Percentiles rank a stretch among this genome's conserved stretches.
Evolutionary conservation across 2,113 vertebrate genomes (phyloP).

Genomic region (Ellobius talpinus): DNA sequence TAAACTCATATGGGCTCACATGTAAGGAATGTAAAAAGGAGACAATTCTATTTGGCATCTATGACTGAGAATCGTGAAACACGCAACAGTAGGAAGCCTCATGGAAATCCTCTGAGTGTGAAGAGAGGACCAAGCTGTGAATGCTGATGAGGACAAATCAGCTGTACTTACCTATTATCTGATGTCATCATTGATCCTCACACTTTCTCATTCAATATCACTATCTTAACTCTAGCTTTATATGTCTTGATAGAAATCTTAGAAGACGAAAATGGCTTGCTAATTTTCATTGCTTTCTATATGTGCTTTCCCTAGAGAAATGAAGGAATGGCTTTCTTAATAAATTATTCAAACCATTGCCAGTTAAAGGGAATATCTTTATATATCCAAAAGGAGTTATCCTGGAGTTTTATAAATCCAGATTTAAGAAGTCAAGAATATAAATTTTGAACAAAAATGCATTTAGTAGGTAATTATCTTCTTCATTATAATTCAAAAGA

Average conservation of each 20-base stretch:
- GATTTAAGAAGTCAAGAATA: conserved; percentile 42
- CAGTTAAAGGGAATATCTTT: not conserved
- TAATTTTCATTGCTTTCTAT: conserved; percentile 18
- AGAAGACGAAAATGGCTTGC: not conserved
- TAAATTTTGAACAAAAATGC: conserved; percentile 13
- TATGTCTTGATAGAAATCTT: conserved; percentile 22
- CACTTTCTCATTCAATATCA: not conserved
- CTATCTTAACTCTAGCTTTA: not conserved
- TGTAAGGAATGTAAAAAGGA: not conserved
- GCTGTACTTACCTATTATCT: not conserved
- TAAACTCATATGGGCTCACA: not conserved
- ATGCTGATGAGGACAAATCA: not conserved
- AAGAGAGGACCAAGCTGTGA: not conserved
- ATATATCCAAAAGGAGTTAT: conserved; percentile 9
- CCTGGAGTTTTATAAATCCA: not conserved
- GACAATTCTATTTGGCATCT: not conserved
- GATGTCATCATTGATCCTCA: not conserved
- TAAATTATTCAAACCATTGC: not conserved
- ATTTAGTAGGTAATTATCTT: conserved; percentile 9
- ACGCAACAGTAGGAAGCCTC: not conserved
- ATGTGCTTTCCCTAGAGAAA: not conserved
- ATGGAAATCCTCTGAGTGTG: not conserved
- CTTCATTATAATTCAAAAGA: conserved; percentile 26
- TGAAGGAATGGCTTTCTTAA: conserved; percentile 3
- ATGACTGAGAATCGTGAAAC: not conserved